Evolutionary conservation across 2,888 invertebrate species (phyloP), one percentile per base, ranked within the genome.

Genomic region (Synergus japonicus): DNA sequence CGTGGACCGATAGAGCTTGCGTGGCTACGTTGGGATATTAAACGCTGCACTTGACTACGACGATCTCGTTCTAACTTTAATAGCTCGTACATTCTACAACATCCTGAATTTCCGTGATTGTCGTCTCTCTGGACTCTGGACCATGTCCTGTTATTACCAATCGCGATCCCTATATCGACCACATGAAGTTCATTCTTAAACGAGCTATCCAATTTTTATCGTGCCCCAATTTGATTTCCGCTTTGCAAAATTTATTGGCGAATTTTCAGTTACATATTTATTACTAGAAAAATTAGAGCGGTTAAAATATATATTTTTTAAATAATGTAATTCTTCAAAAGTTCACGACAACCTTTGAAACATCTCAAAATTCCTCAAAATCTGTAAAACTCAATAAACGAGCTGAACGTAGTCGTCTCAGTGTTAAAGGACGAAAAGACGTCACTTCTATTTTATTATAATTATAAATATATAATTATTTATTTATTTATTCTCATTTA

Each of bases 1-100:
- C 73, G 46, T 69, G 65, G 10, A 66, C 44, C 44, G 44, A 66
- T 66, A 44, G 44, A 66, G 66, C 66, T 66, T 44, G 66, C 44
- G 44, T 18, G 43, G 66, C 44, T 15, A 66, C 44, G 66, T 49
- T 67, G 44, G 67, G 46, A 67, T 66, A 66, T 66, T 66, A 67
- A 67, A 46, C 18, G n/a, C 29, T 8, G 49, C 69, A 69, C 69
- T 49, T 69, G 69, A 69, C 49, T 49, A 69, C 37, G 69, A 37
- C 49, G 49, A 69, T 69, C 49, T 69, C 49, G 69, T 69, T 69
- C 69, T 54, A 69, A 69, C 69, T 69, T 54, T 69, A 69, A 69
- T 69, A 69, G 49, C 69, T 69, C 49, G 69, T 69, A 37, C 69
- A 69, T 69, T 69, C 69, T 54, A 37, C 69, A 69, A 15, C 69